Conservation (phyloP, 2,888 invertebrate species). For the Chloroclystis v-ata region DNA sequence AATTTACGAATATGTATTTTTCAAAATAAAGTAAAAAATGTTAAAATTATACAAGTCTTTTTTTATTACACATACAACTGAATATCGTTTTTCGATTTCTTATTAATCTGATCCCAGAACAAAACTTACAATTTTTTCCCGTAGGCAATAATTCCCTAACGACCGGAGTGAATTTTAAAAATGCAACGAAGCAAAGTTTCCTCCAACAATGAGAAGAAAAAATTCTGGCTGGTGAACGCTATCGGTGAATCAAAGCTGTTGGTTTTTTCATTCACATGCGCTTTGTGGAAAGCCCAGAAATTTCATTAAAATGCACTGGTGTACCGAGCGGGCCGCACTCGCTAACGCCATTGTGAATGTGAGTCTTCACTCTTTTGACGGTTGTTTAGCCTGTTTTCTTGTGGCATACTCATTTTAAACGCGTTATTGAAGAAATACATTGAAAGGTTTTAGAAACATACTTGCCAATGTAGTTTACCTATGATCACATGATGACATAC, state of each 20-base stretch:
- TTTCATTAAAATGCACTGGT: slow-evolving; percentile 62
- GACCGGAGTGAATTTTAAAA: slow-evolving; percentile 25
- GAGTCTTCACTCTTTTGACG: slow-evolving; percentile 30
- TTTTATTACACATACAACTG: too few relatives aligned
- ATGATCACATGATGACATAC: too few relatives aligned
- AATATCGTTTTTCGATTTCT: too few relatives aligned
- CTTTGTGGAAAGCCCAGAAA: slow-evolving; percentile 65
- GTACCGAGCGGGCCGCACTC: slow-evolving; percentile 6
- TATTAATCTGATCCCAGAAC: not conserved
- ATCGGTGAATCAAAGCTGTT: slow-evolving; percentile 46
- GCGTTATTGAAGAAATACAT: not conserved
- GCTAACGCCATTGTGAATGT: slow-evolving; percentile 11
- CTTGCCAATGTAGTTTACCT: too few relatives aligned
- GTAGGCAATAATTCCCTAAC: slow-evolving; percentile 12
- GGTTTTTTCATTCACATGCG: slow-evolving; percentile 57
- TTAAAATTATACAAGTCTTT: too few relatives aligned
- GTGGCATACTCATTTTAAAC: not conserved
- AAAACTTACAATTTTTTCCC: not conserved
- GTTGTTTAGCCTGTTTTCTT: slow-evolving; percentile 22
- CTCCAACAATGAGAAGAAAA: slow-evolving; percentile 30
- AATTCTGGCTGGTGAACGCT: slow-evolving; percentile 31
- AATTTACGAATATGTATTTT: not conserved
- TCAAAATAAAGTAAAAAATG: not conserved
- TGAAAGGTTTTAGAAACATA: too few relatives aligned
- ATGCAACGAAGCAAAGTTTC: slow-evolving; percentile 30